A percentile compares a stretch with the other conserved stretches of the same genome.
These are phyloP conservation scores for Ditylenchus weischeri DNA, from an alignment of 2,888 invertebrate genomes.

Conservation along the genomic window DNA sequence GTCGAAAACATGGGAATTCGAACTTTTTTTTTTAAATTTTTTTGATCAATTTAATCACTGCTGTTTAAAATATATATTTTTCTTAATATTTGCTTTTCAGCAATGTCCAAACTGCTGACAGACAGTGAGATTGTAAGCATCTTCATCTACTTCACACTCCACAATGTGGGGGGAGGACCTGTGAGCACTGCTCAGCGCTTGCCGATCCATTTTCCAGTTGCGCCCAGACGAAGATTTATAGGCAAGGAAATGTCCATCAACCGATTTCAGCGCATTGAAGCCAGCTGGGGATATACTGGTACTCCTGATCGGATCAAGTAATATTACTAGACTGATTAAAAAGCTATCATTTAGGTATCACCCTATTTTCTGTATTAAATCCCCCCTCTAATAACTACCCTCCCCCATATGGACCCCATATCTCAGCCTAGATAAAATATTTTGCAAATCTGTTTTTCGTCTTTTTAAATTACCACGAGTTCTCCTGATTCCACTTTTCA, in stretches of 20 bases:
- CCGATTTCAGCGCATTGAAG: conserved; percentile 74
- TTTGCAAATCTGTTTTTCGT: too few species aligned
- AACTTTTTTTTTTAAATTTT: too few species aligned
- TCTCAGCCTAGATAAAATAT: too few species aligned
- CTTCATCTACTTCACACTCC: conserved; percentile 61
- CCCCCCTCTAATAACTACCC: too few species aligned
- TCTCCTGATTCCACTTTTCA: too few species aligned
- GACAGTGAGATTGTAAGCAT: conserved; percentile 75
- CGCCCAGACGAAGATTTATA: conserved; percentile 70
- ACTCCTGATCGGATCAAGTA: conserved; percentile 76
- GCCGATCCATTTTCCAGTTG: conserved; percentile 10
- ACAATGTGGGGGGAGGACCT: conserved; percentile 18
- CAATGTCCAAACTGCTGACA: conserved; percentile 69
- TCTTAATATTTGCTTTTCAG: conserved; percentile 39
- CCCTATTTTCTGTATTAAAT: too few species aligned
- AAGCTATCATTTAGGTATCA: too few species aligned
- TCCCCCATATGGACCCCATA: too few species aligned
- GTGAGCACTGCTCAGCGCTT: conserved; percentile 20
- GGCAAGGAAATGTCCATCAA: conserved; percentile 69
- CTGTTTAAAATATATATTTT: too few species aligned
- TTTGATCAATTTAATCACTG: too few species aligned
- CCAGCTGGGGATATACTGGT: conserved; percentile 79
- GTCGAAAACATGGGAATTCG: too few species aligned
- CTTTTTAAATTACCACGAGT: too few species aligned
- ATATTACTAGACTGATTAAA: conserved; percentile 12